Evolutionary conservation across 2,113 vertebrate species (phyloP), one percentile per base, ranked within the genome.

Genomic region (Phrynosoma platyrhinos): DNA sequence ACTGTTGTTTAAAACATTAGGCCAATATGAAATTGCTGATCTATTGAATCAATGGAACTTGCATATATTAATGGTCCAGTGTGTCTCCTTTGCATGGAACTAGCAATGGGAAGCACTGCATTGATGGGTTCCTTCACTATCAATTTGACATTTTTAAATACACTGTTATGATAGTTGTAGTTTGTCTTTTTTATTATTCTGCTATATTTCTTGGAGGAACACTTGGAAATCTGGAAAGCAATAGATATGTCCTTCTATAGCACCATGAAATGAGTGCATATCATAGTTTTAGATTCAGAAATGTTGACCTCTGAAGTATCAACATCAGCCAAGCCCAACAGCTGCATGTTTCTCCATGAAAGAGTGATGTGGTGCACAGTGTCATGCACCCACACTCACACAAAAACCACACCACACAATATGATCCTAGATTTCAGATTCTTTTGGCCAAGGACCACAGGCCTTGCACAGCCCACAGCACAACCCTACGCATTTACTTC

Each of bases 231-330:
- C 84, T 90, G 91, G 86, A 93, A 91, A 91, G 95, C 94, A 93
- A 95, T 94, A 94, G 94, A 94, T 90, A 91, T 71, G 89, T 79
- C 83, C 86, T 93, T 94, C 94, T 95, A 96, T 90, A 94, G 90
- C 92, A 92, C 88, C 91, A 93, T 88, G 27, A 68, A 86, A 66
- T 32, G 12, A 68, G 58, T 86, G 42, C 40, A 85, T 14, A 68
- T 86, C 76, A 55, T 47, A 53, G 72, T 25, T 47, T 27, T 52
- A 27, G 62, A 75, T 69, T 10, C 30, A 52, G 76, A 47, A 71
- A 68, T 68, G 40, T 86, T 86, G 75, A 80, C 72, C 58, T 85
- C 84, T 85, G 58, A 66, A 47, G 58, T n/a, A 85, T 77, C 75
- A 85, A 16, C 30, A 77, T 66, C 42, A 71, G 64, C 85, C 85